phyloP scores from a whole-genome alignment of 1,140 invertebrate species.

The Halictus rubicundus region DNA sequence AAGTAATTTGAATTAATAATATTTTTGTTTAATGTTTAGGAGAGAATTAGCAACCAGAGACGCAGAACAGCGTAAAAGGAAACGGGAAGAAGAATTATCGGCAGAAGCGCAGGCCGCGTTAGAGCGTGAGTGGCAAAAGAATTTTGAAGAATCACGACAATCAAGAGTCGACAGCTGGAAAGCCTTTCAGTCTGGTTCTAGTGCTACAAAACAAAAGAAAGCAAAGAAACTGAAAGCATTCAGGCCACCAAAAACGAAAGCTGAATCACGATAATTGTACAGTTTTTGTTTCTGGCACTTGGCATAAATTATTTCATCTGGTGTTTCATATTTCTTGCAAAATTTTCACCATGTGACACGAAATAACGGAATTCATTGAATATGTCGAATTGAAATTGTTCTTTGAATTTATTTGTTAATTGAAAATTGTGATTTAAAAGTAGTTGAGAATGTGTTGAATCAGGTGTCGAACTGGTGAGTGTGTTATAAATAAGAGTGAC shows the following conservation, averaged over 20 bases:
- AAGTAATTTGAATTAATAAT: conserved; percentile 1
- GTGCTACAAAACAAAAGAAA: conserved; percentile 87
- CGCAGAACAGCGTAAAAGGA: conserved; percentile 96
- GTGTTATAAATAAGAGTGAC: conserved; percentile 14
- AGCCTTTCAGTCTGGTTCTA: conserved; percentile 90
- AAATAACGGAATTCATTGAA: conserved; percentile 8
- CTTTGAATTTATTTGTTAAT: conserved; percentile 21
- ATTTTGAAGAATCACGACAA: conserved; percentile 98
- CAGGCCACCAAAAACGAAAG: conserved; percentile 97
- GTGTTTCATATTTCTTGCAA: conserved; percentile 51
- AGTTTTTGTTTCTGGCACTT: conserved; percentile 29
- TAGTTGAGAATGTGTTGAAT: conserved; percentile 26
- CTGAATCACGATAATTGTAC: conserved; percentile 91
- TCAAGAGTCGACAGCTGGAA: conserved; percentile 98
- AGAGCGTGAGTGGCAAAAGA: conserved; percentile 98
- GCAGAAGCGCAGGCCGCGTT: conserved; percentile 93
- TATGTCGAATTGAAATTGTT: conserved; percentile 9
- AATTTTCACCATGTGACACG: conserved; percentile 6
- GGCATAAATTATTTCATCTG: conserved; percentile 43
- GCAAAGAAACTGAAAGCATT: conserved; percentile 90
- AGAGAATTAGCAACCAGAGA: conserved; percentile 92
- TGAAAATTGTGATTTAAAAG: conserved; percentile 35
- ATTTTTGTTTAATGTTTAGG: conserved; percentile 58
- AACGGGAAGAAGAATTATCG: conserved; percentile 95
- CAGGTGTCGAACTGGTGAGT: conserved; percentile 29